These are phyloP conservation scores for Sphinx pinastri DNA, from an alignment of 2,888 invertebrate species.

Conservation along the genomic window DNA sequence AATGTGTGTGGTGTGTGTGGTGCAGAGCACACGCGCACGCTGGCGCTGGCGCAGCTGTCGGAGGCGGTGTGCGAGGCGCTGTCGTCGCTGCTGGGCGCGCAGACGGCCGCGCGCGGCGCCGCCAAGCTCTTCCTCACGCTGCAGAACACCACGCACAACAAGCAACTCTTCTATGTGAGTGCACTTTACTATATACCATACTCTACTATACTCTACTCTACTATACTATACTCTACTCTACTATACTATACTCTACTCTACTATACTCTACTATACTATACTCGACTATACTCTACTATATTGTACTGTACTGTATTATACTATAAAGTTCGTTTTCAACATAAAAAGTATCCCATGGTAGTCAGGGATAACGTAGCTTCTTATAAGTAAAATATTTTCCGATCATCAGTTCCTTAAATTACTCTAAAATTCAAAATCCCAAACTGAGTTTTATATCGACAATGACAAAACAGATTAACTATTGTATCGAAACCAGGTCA, in stretches of 20 bases:
- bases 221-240: too few relatives aligned
- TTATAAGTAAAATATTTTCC: neutral
- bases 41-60: slow-evolving; percentile 87
- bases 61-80: slow-evolving; percentile 91
- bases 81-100: slow-evolving; percentile 92
- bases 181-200: neutral
- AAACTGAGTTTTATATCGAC: neutral
- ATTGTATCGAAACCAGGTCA: neutral
- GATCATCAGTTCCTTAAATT: neutral
- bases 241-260: too few relatives aligned
- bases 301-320: too few relatives aligned
- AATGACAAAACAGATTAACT: neutral
- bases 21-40: slow-evolving; percentile 86
- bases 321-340: too few relatives aligned
- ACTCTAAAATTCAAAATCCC: neutral
- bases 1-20: slow-evolving; percentile 20
- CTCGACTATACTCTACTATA: too few relatives aligned
- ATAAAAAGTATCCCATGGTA: too few relatives aligned
- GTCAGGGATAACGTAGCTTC: too few relatives aligned
- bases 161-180: slow-evolving; percentile 95
- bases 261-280: too few relatives aligned
- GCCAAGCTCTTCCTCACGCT: slow-evolving; percentile 93
- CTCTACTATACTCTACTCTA: slow-evolving; percentile 58
- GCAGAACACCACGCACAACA: slow-evolving; percentile 93
- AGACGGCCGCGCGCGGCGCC: slow-evolving; percentile 92